These are phyloP conservation scores for Nyctereutes procyonoides DNA, from an alignment of 2,113 vertebrate species.

Conservation along the genomic window DNA sequence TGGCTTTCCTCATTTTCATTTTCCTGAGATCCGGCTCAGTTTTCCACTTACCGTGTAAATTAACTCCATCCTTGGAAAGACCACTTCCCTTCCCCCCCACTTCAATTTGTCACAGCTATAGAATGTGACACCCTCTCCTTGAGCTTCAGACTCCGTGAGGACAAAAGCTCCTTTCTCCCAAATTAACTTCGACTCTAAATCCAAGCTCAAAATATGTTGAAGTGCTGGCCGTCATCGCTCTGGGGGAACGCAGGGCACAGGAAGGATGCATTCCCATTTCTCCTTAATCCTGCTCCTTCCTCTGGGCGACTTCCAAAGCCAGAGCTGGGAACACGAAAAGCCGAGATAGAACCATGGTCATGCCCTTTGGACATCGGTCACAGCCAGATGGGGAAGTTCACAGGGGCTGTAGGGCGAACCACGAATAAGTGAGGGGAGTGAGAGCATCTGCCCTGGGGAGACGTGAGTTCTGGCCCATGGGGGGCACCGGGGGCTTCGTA, in stretches of 20 bases:
- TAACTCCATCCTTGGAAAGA: conserved; percentile 16
- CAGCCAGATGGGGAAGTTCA: neutral
- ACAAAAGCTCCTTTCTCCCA: neutral
- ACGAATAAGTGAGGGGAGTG: neutral
- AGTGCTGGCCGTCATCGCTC: accelerated
- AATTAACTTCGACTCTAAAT: conserved; percentile 13
- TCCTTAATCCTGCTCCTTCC: neutral
- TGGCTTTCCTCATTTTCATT: conserved; percentile 22
- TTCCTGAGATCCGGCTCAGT: neutral
- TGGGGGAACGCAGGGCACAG: neutral
- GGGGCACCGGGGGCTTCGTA: accelerated
- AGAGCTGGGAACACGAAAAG: neutral
- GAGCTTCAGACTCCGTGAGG: neutral
- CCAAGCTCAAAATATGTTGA: neutral
- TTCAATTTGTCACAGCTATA: neutral
- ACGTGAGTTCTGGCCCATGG: neutral
- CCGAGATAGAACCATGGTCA: neutral
- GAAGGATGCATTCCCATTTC: neutral
- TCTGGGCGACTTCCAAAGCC: neutral
- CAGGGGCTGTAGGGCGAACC: too few relatives aligned
- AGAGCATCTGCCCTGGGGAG: neutral
- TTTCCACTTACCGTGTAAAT: conserved; percentile 15
- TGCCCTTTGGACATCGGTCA: neutral
- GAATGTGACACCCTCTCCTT: neutral
- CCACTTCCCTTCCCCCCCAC: accelerated